These are phyloP conservation scores for Platyrinchus mystaceus DNA, from an alignment of 2,797 vertebrate genomes.

Conservation along the genomic window DNA sequence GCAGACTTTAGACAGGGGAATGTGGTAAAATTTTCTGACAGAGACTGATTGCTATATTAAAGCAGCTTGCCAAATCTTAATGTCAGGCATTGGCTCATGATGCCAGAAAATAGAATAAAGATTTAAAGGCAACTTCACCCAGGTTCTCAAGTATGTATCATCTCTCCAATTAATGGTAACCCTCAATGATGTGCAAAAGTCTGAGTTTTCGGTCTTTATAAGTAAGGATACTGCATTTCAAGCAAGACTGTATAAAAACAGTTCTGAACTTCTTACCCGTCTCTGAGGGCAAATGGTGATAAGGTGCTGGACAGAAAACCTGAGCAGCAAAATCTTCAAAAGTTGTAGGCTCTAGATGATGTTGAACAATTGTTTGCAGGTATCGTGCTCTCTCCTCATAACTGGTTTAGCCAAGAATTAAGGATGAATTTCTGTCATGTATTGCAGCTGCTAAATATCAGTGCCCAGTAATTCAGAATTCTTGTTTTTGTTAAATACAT, in stretches of 20 bases:
- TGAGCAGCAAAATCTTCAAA: constrained; percentile 98
- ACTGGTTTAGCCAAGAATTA: constrained; percentile 83
- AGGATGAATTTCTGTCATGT: constrained; percentile 69
- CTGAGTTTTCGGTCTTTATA: constrained; percentile 42
- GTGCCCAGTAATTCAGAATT: neutral
- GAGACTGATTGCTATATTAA: neutral
- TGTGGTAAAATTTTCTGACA: neutral
- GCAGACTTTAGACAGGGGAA: neutral
- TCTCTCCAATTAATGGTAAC: neutral
- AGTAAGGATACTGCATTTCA: constrained; percentile 79
- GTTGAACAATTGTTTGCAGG: constrained; percentile 93
- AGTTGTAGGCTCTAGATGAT: constrained; percentile 93
- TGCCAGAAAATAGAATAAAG: neutral
- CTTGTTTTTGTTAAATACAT: neutral
- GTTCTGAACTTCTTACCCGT: constrained; percentile 79
- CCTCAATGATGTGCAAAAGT: neutral
- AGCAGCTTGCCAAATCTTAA: neutral
- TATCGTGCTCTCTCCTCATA: constrained; percentile 96
- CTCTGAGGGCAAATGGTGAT: constrained; percentile 88
- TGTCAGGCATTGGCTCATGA: neutral
- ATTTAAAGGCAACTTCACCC: neutral
- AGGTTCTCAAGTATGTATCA: neutral
- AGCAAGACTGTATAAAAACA: neutral
- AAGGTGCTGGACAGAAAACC: constrained; percentile 95
- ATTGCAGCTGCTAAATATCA: neutral